Percentiles rank a stretch among this genome's conserved stretches.
Conservation (phyloP, 2,797 vertebrate genomes). For the Lates japonicus region DNA sequence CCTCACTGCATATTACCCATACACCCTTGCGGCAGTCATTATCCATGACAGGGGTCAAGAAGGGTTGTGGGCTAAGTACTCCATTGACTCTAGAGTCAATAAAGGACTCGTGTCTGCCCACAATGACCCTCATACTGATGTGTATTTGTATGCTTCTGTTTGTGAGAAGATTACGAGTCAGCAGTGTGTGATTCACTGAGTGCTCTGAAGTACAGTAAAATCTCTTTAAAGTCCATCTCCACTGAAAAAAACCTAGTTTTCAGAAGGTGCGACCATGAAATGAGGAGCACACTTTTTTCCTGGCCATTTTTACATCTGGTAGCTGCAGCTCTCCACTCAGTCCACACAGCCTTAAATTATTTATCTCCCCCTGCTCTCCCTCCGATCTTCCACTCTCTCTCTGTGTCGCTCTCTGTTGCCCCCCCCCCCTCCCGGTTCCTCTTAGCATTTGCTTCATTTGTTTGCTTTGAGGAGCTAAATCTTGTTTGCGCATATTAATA, state of each 20-base stretch:
- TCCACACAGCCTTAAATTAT: constrained; percentile 76
- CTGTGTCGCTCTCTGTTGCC: constrained; percentile 42
- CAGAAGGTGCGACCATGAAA: constrained; percentile 26
- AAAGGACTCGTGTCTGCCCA: constrained; percentile 83
- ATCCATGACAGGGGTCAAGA: constrained; percentile 87
- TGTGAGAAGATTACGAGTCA: constrained; percentile 50
- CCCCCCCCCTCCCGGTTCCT: constrained; percentile 44
- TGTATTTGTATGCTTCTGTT: constrained; percentile 49
- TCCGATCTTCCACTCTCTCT: constrained; percentile 48
- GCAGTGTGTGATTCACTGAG: constrained; percentile 45
- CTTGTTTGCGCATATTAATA: constrained; percentile 87
- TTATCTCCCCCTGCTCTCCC: constrained; percentile 66
- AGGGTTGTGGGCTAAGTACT: constrained; percentile 84
- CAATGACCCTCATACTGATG: constrained; percentile 72
- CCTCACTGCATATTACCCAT: constrained; percentile 61
- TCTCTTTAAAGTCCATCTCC: background rate
- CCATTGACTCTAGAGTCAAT: constrained; percentile 83
- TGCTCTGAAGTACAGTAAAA: constrained; percentile 4
- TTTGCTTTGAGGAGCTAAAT: constrained; percentile 87
- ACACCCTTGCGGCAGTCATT: constrained; percentile 78
- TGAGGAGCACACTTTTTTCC: constrained; percentile 41
- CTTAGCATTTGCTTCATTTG: constrained; percentile 82
- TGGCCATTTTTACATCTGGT: constrained; percentile 42
- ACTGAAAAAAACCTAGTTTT: constrained; percentile 16
- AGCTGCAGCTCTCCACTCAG: constrained; percentile 59